Evolutionary conservation across 2,797 vertebrate species (phyloP).

Genomic region (Oryzias sinensis): DNA sequence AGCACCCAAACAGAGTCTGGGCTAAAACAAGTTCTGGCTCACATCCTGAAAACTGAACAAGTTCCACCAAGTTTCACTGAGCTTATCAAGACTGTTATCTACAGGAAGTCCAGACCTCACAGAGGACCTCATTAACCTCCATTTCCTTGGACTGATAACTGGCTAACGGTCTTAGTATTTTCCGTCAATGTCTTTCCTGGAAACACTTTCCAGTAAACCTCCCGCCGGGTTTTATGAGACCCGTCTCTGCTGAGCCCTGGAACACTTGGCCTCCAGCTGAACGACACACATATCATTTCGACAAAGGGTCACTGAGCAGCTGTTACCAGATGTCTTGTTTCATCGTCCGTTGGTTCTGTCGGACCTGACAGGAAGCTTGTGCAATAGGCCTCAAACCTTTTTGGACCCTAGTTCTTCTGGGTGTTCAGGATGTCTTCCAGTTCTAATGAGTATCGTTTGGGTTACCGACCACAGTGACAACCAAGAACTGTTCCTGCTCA

Average conservation of each 20-base stretch:
- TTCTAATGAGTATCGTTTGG: slow-evolving; percentile 28
- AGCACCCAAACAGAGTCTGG: neutral
- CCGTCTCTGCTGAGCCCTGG: neutral
- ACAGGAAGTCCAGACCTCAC: neutral
- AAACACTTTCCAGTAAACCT: no score
- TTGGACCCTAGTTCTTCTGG: slow-evolving; percentile 9
- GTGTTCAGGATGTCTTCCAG: slow-evolving; percentile 62
- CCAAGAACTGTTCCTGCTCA: slow-evolving; percentile 55
- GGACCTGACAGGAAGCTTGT: neutral
- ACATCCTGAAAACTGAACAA: slow-evolving; percentile 3
- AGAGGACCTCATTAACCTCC: no score
- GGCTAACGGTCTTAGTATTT: no score
- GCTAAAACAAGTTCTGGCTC: neutral
- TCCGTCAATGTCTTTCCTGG: no score
- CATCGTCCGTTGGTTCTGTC: neutral
- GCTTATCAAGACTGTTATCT: neutral
- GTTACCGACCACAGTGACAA: slow-evolving; percentile 7
- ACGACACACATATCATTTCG: slow-evolving; percentile 6
- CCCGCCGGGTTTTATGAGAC: neutral
- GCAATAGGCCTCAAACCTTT: slow-evolving; percentile 3
- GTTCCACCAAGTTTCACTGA: neutral
- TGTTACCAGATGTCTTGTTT: slow-evolving; percentile 23
- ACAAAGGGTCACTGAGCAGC: slow-evolving; percentile 23
- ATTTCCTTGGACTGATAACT: no score
- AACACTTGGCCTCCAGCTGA: slow-evolving; percentile 14